A percentile compares a stretch with the other conserved stretches of the same genome.
Conservation (phyloP, 2,888 invertebrate genomes). For the Yponomeuta evonymella region DNA sequence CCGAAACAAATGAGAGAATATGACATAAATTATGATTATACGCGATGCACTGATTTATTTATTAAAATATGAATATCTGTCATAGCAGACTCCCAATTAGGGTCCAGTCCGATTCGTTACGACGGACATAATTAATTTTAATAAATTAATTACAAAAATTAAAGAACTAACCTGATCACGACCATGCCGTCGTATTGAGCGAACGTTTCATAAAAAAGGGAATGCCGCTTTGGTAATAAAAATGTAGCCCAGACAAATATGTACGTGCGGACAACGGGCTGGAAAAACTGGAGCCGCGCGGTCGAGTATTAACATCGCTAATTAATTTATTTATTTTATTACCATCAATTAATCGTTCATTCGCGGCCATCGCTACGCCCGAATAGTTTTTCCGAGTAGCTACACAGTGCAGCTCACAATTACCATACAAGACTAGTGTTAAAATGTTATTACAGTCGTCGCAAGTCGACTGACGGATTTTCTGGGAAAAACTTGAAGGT, state of each 20-base stretch:
- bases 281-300: slow-evolving; percentile 56
- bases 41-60: slow-evolving; percentile 37
- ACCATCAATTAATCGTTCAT: slow-evolving; percentile 66
- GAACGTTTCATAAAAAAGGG: slow-evolving; percentile 44
- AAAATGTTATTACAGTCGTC: slow-evolving; percentile 42
- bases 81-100: slow-evolving; percentile 50
- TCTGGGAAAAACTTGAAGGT: slow-evolving; percentile 7
- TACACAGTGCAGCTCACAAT: slow-evolving; percentile 45
- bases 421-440: slow-evolving; percentile 34
- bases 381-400: slow-evolving; percentile 58
- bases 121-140: slow-evolving; percentile 45
- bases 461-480: slow-evolving; percentile 20
- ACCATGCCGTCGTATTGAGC: slow-evolving; percentile 38
- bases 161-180: slow-evolving; percentile 36
- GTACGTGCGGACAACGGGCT: slow-evolving; percentile 30
- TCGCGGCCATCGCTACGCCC: slow-evolving; percentile 48
- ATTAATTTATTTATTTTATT: slow-evolving; percentile 74
- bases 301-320: slow-evolving; percentile 67
- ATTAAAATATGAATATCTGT: slow-evolving; percentile 40
- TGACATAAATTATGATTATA: slow-evolving; percentile 50
- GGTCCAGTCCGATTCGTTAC: slow-evolving; percentile 32
- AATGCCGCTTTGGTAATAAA: slow-evolving; percentile 47
- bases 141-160: slow-evolving; percentile 57
- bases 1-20: slow-evolving; percentile 45
- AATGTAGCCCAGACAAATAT: slow-evolving; percentile 52